Conservation (phyloP, 2,797 vertebrate genomes). For the Sphaeramia orbicularis region DNA sequence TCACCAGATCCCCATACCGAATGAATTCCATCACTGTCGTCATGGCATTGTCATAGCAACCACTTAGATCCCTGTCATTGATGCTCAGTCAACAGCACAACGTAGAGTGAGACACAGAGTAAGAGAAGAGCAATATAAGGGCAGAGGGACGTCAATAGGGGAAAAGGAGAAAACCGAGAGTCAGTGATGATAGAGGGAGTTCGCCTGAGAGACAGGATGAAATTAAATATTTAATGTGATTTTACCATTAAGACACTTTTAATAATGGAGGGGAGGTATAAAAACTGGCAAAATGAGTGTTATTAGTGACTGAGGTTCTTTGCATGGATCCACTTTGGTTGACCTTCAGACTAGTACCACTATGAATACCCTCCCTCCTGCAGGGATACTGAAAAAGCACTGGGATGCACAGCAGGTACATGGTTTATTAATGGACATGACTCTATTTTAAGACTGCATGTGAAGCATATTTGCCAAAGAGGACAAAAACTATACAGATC, state of each 20-base stretch:
- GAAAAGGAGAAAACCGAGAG: slow-evolving; percentile 16
- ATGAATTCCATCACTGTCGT: slow-evolving; percentile 75
- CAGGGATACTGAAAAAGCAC: slow-evolving; percentile 58
- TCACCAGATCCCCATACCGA: slow-evolving; percentile 50
- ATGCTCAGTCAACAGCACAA: slow-evolving; percentile 63
- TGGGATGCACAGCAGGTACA: slow-evolving; percentile 75
- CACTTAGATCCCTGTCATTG: slow-evolving; percentile 59
- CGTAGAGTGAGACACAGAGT: slow-evolving; percentile 17
- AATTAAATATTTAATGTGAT: slow-evolving; percentile 47
- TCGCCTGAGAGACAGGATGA: slow-evolving; percentile 36
- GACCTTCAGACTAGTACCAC: slow-evolving; percentile 25
- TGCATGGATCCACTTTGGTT: slow-evolving; percentile 44
- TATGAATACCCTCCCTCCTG: slow-evolving; percentile 46
- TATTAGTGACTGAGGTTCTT: slow-evolving; percentile 36
- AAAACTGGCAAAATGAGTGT: slow-evolving; percentile 34
- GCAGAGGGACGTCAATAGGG: slow-evolving; percentile 2
- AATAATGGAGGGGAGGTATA: slow-evolving; percentile 45
- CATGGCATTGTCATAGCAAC: slow-evolving; percentile 80
- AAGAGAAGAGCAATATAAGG: slow-evolving; percentile 24
- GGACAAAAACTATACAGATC: slow-evolving; percentile 41
- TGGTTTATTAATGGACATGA: slow-evolving; percentile 78
- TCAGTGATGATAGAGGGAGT: slow-evolving; percentile 23
- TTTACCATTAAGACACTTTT: slow-evolving; percentile 48
- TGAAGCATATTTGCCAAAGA: slow-evolving; percentile 46
- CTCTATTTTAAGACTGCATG: slow-evolving; percentile 70